Percentiles rank a stretch among this genome's conserved stretches.
phyloP scores from a whole-genome alignment of 2,797 vertebrate species.

The Aldrovandia affinis region DNA sequence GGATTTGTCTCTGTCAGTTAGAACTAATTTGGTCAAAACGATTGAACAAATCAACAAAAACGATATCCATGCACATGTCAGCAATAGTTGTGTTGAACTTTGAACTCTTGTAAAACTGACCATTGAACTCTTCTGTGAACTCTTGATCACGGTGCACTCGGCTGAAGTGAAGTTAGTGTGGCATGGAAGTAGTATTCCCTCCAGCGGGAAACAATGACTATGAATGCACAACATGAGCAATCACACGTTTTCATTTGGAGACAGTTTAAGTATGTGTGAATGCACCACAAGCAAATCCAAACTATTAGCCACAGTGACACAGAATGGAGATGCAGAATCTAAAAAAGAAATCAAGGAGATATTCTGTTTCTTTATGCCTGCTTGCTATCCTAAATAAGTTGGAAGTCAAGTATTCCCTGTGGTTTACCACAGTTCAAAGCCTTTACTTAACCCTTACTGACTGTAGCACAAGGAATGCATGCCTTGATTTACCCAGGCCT shows the following conservation, averaged over 20 bases:
- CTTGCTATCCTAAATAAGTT: background rate
- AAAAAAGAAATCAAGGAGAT: background rate
- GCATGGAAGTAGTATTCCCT: background rate
- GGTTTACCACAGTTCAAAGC: background rate
- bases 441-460: background rate
- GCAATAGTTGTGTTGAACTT: background rate
- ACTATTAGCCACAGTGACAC: background rate
- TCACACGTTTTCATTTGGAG: background rate
- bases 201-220: background rate
- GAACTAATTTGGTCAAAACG: background rate
- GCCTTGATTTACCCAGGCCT: background rate
- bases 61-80: background rate
- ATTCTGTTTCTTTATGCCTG: background rate
- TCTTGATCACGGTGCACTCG: background rate
- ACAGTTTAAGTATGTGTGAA: background rate
- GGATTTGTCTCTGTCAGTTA: background rate
- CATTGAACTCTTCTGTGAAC: background rate
- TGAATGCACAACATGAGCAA: background rate
- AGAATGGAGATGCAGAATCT: background rate
- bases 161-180: background rate
- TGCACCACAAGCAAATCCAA: background rate
- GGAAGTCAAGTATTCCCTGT: background rate
- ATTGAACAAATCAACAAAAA: background rate
- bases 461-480: too few species aligned
- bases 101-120: background rate